A percentile compares a stretch with the other conserved stretches of the same genome.
These are phyloP conservation scores for Heterotis niloticus DNA, from an alignment of 2,113 vertebrate genomes.

Conservation along the genomic window DNA sequence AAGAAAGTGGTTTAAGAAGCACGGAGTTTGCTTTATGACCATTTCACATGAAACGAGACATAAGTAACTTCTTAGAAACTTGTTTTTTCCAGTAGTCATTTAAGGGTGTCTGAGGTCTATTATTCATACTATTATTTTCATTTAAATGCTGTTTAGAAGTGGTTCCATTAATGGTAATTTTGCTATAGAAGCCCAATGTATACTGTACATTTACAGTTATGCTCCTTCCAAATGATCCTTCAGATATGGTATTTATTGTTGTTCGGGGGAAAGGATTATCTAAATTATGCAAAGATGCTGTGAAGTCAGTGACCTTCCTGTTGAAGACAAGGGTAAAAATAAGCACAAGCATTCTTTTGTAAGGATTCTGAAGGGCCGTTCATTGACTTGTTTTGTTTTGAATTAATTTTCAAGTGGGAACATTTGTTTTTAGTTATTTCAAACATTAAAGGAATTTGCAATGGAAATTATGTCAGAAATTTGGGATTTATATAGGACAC, in stretches of 20 bases:
- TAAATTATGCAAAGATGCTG: not conserved
- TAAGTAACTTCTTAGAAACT: not conserved
- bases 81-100: not conserved
- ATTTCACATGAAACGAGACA: not conserved
- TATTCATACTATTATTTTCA: constrained; percentile 8
- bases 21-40: not conserved
- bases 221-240: not conserved
- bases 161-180: not conserved
- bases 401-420: too few species aligned
- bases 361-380: not conserved
- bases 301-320: not conserved
- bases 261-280: not conserved
- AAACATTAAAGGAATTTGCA: too few species aligned
- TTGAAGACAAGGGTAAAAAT: not conserved
- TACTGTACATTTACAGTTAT: not conserved
- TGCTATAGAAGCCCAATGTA: not conserved
- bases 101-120: not conserved
- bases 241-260: not conserved
- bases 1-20: too few species aligned
- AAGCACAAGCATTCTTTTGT: not conserved
- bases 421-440: too few species aligned
- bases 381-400: too few species aligned
- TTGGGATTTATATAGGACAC: too few species aligned
- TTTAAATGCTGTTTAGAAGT: not conserved
- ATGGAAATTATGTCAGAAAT: too few species aligned